A percentile compares a stretch with the other conserved stretches of the same genome.
These are phyloP conservation scores for Tachysurus fulvidraco DNA, from an alignment of 2,113 vertebrate genomes.

Conservation along the genomic window DNA sequence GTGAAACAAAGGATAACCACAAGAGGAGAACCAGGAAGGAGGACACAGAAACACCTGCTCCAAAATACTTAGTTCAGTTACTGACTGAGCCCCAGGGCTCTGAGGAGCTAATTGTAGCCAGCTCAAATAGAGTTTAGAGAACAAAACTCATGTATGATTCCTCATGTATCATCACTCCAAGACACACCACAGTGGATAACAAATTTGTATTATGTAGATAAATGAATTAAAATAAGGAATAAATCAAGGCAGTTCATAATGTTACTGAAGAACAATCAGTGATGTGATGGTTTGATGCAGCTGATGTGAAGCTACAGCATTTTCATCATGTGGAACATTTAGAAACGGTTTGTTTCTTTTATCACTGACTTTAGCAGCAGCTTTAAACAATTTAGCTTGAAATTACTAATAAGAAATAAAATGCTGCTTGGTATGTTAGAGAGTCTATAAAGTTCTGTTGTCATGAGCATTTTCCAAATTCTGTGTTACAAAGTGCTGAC, in stretches of 20 bases:
- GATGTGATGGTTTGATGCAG: not conserved
- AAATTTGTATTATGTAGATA: not conserved
- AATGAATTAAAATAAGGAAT: not conserved
- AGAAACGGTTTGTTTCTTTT: not conserved
- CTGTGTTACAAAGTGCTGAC: not conserved
- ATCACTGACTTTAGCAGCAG: not conserved
- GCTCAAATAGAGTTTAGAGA: not conserved
- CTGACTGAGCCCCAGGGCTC: not conserved
- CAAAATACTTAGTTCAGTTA: not conserved
- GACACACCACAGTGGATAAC: not conserved
- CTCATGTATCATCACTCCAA: not conserved
- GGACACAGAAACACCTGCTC: not conserved
- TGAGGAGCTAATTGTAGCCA: not conserved
- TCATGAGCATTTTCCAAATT: not conserved
- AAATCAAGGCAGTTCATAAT: not conserved
- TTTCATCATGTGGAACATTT: not conserved
- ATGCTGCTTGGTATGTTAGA: not conserved
- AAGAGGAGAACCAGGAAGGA: constrained; percentile 13
- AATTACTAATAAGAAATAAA: not conserved
- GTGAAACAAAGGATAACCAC: constrained; percentile 18
- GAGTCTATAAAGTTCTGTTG: not conserved
- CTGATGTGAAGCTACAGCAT: not conserved
- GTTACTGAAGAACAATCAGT: not conserved
- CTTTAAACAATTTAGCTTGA: not conserved
- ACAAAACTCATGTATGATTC: not conserved